Percentiles rank a stretch among this genome's conserved stretches.
Evolutionary conservation across 2,888 invertebrate species (phyloP).

Genomic region (Acronicta leporina): DNA sequence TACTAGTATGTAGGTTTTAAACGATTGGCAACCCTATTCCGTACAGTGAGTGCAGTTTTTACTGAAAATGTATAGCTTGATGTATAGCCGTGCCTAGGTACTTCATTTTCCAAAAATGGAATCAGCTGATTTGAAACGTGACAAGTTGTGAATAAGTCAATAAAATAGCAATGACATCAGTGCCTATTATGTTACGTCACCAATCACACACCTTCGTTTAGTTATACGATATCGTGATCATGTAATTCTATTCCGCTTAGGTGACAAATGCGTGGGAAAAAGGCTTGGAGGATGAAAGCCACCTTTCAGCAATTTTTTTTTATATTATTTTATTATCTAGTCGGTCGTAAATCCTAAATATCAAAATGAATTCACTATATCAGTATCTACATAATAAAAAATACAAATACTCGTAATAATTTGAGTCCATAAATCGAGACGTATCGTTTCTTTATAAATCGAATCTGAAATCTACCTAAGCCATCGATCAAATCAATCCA

Average conservation of each 20-base stretch:
- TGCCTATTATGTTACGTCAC: conserved; percentile 29
- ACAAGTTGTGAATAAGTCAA: conserved; percentile 20
- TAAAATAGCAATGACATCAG: conserved; percentile 38
- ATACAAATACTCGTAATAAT: background rate
- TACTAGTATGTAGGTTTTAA: too few species aligned
- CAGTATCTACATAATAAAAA: background rate
- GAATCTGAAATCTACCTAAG: conserved; percentile 5
- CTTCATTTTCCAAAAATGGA: background rate
- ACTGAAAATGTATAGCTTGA: too few species aligned
- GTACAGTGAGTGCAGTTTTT: too few species aligned
- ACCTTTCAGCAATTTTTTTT: too few species aligned
- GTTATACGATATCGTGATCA: conserved; percentile 14
- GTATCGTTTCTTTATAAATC: conserved; percentile 14
- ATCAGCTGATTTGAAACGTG: conserved; percentile 27
- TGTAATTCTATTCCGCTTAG: conserved; percentile 12
- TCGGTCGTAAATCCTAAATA: too few species aligned
- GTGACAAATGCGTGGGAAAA: conserved; percentile 13
- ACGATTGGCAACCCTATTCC: too few species aligned
- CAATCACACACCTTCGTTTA: conserved; percentile 7
- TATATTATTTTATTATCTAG: too few species aligned
- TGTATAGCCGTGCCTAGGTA: too few species aligned
- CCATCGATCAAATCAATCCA: conserved; percentile 9
- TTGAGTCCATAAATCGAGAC: conserved; percentile 24
- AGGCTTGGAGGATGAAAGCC: too few species aligned
- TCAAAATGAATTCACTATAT: background rate